Conservation (phyloP, 2,113 vertebrate species). For the Chionodraco myersi region DNA sequence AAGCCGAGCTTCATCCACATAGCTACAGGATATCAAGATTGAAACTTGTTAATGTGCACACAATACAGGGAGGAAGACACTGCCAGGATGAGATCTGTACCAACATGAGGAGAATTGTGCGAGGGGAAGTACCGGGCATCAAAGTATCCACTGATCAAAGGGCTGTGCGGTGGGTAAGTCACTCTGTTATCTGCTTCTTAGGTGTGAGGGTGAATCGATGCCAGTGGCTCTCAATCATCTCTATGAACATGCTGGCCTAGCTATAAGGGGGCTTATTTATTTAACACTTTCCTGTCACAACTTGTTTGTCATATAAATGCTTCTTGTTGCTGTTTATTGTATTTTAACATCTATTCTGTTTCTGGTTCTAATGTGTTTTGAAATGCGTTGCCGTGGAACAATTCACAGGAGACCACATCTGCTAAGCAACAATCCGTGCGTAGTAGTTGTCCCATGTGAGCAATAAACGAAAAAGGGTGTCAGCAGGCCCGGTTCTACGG, state of each 20-base stretch:
- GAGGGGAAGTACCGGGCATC: slow-evolving; percentile 22
- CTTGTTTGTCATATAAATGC: background rate
- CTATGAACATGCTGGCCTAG: slow-evolving; percentile 6
- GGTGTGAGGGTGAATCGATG: slow-evolving; percentile 17
- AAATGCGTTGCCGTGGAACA: slow-evolving; percentile 31
- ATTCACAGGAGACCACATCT: slow-evolving; percentile 55
- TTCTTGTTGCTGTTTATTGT: background rate
- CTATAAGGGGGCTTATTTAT: slow-evolving; percentile 7
- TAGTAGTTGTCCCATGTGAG: slow-evolving; percentile 37
- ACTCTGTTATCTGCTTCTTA: slow-evolving; percentile 33
- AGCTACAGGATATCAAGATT: background rate
- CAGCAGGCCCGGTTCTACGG: background rate
- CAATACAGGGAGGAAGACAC: background rate
- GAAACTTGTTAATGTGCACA: background rate
- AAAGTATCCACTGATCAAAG: slow-evolving; percentile 38
- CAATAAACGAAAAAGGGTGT: slow-evolving; percentile 28
- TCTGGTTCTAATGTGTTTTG: background rate
- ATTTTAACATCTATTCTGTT: background rate
- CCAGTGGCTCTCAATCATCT: slow-evolving; percentile 17
- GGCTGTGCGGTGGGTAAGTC: slow-evolving; percentile 52
- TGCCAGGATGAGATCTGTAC: slow-evolving; percentile 20
- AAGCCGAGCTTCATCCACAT: slow-evolving; percentile 19
- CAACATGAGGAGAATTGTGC: slow-evolving; percentile 12
- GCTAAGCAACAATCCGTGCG: slow-evolving; percentile 66
- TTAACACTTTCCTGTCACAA: background rate